Percentiles rank a stretch among this genome's conserved stretches.
phyloP scores from a whole-genome alignment of 1,140 invertebrate genomes.

The Idris sp. region DNA sequence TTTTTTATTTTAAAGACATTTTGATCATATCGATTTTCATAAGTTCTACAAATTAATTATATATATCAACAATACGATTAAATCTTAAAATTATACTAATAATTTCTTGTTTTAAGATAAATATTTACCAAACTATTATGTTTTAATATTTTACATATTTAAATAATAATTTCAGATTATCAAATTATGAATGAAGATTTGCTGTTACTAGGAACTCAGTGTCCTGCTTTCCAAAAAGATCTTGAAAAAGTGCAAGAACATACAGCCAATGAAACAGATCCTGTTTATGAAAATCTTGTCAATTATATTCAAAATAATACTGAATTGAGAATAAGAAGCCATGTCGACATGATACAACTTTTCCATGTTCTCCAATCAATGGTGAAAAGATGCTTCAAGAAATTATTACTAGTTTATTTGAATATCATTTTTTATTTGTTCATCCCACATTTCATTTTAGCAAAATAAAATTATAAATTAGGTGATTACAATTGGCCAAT shows the following conservation, averaged over 20 bases:
- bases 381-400: constrained; percentile 53
- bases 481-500: too few species aligned
- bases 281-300: constrained; percentile 49
- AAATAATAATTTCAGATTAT: constrained; percentile 69
- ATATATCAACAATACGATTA: too few species aligned
- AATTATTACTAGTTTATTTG: too few species aligned
- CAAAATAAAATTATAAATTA: too few species aligned
- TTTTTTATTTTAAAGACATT: too few species aligned
- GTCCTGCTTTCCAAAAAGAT: constrained; percentile 66
- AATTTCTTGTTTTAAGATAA: too few species aligned
- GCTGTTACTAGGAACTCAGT: constrained; percentile 67
- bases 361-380: constrained; percentile 67
- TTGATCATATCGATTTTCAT: too few species aligned
- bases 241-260: constrained; percentile 22
- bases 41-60: too few species aligned
- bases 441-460: too few species aligned
- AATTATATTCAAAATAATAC: constrained; percentile 56
- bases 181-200: constrained; percentile 47
- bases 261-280: constrained; percentile 10
- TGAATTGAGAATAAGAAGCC: constrained; percentile 53
- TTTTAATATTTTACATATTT: too few species aligned
- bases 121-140: constrained; percentile 2
- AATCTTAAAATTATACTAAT: too few species aligned
- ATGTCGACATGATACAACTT: constrained; percentile 62
- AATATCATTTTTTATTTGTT: too few species aligned